phyloP scores from a whole-genome alignment of 1,140 invertebrate genomes.

The Coenobita brevimanus region DNA sequence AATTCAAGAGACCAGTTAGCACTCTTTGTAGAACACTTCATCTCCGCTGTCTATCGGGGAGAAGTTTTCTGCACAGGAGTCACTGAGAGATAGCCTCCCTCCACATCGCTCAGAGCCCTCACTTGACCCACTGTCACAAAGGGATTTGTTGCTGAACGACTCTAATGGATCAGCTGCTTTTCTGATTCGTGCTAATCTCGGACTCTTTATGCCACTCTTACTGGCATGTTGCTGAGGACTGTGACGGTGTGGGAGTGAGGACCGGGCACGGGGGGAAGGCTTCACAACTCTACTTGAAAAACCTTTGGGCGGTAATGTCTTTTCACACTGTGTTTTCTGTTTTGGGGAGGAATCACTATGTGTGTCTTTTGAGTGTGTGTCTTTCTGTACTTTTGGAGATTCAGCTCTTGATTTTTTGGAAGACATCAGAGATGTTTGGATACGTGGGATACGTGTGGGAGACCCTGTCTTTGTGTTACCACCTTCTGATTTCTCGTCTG shows the following conservation, averaged over 20 bases:
- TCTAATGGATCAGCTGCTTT: slow-evolving; percentile 52
- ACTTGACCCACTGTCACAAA: slow-evolving; percentile 62
- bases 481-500: slow-evolving; percentile 26
- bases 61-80: slow-evolving; percentile 64
- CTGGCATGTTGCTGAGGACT: slow-evolving; percentile 30
- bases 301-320: slow-evolving; percentile 53
- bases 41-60: slow-evolving; percentile 60
- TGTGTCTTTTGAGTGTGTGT: slow-evolving; percentile 23
- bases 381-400: slow-evolving; percentile 45
- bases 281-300: slow-evolving; percentile 40
- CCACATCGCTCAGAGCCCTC: slow-evolving; percentile 58
- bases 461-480: slow-evolving; percentile 41
- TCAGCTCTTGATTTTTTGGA: slow-evolving; percentile 46
- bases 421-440: slow-evolving; percentile 48
- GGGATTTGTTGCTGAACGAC: slow-evolving; percentile 46
- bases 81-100: slow-evolving; percentile 57
- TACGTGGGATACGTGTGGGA: slow-evolving; percentile 62
- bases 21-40: slow-evolving; percentile 59
- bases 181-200: slow-evolving; percentile 42
- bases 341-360: slow-evolving; percentile 29
- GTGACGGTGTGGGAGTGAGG: slow-evolving; percentile 13
- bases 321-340: slow-evolving; percentile 37
- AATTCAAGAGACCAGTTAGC: slow-evolving; percentile 12
- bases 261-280: slow-evolving; percentile 40
- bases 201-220: slow-evolving; percentile 42